Evolutionary conservation across 2,113 vertebrate species (phyloP).

Genomic region (Festucalex cinctus): DNA sequence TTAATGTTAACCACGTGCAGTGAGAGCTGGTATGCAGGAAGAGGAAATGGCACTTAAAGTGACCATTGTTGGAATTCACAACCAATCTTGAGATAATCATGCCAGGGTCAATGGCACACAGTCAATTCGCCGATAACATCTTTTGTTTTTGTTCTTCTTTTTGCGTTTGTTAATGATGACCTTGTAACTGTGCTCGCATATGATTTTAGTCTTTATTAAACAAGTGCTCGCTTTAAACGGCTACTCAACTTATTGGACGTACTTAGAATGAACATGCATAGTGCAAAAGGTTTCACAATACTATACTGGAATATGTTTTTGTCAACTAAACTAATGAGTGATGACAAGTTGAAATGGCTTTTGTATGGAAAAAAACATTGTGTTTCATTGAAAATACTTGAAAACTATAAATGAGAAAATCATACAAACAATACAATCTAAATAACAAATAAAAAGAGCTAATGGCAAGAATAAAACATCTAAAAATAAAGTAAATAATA

Average conservation of each 20-base stretch:
- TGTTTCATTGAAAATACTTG: too few species aligned
- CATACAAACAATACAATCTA: background rate
- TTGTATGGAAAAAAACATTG: background rate
- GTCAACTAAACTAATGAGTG: too few species aligned
- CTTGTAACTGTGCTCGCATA: constrained; percentile 79
- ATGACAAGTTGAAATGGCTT: too few species aligned
- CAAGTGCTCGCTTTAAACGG: background rate
- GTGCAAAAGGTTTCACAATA: background rate
- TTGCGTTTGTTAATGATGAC: constrained; percentile 67
- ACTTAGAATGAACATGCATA: background rate
- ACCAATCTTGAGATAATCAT: constrained; percentile 78
- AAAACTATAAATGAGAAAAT: too few species aligned
- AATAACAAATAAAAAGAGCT: background rate
- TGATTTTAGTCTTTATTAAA: constrained; percentile 78
- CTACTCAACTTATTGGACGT: background rate
- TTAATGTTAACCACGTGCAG: constrained; percentile 70
- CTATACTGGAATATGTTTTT: too few species aligned
- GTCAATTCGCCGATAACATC: constrained; percentile 76
- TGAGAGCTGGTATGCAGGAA: constrained; percentile 45
- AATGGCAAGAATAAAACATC: background rate
- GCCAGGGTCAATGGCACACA: constrained; percentile 79
- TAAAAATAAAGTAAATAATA: too few species aligned
- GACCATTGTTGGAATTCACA: constrained; percentile 78
- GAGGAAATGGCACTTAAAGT: constrained; percentile 69
- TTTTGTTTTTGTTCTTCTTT: constrained; percentile 59